phyloP scores from a whole-genome alignment of 2,888 invertebrate species.

The Congeria kusceri region DNA sequence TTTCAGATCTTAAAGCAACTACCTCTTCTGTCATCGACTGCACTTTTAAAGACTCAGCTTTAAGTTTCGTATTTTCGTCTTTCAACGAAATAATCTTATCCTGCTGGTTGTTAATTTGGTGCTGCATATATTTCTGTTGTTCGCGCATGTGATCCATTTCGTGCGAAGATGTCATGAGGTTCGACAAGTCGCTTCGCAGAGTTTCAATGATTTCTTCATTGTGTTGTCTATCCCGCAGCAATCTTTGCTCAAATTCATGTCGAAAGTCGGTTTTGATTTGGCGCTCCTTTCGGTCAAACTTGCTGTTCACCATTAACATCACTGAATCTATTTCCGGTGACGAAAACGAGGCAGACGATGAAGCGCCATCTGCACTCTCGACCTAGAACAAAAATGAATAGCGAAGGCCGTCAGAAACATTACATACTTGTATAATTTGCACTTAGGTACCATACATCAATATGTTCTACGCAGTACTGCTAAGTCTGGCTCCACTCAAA shows the following conservation, averaged over 20 bases:
- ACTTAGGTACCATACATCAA: too few species aligned
- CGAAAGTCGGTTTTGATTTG: slow-evolving; percentile 50
- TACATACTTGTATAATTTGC: too few species aligned
- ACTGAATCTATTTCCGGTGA: slow-evolving; percentile 41
- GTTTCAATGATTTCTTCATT: slow-evolving; percentile 41
- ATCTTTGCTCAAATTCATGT: slow-evolving; percentile 50
- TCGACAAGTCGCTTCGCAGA: slow-evolving; percentile 49
- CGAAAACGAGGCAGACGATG: too few species aligned
- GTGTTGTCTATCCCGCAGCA: slow-evolving; percentile 34
- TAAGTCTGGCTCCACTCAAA: too few species aligned
- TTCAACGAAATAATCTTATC: slow-evolving; percentile 38
- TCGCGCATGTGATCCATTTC: slow-evolving; percentile 54
- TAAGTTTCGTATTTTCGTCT: slow-evolving; percentile 50
- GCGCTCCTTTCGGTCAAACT: slow-evolving; percentile 49
- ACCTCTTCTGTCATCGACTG: slow-evolving; percentile 29
- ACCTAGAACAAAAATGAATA: too few species aligned
- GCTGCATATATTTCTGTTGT: slow-evolving; percentile 38
- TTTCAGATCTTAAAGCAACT: slow-evolving; percentile 43
- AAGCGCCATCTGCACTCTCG: too few species aligned
- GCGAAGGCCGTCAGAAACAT: too few species aligned
- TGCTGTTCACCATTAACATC: slow-evolving; percentile 43
- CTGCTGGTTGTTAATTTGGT: slow-evolving; percentile 42
- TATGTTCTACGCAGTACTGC: too few species aligned
- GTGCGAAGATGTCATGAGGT: slow-evolving; percentile 48
- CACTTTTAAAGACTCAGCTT: slow-evolving; percentile 22